Base-by-base conservation (phyloP, 2,113 vertebrate genomes). In the Vulpes ferrilata region DNA sequence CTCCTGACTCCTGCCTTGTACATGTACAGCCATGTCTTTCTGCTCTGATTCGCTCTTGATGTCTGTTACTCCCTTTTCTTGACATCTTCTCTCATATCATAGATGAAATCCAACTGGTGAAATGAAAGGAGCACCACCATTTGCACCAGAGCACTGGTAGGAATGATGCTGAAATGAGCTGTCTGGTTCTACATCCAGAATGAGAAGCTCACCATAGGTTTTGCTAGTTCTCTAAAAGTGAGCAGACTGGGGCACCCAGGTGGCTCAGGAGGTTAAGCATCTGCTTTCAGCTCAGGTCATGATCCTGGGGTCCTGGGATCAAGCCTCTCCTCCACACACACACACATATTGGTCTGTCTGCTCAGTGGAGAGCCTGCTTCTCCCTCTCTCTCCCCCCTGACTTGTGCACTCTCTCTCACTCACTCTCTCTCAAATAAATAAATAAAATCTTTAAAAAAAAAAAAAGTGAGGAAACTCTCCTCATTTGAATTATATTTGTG, bases 11-110 rank as follows among this genome's bases (percentile, higher is more conserved):
- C 89, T 23, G 3, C 67, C 93, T 53, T 97, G 7, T 51, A 15
- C 23, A 27, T 27, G 13, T 13, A 30, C 7, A 0, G 43, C 74
- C 43, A 51, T 51, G 74, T 7, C 74, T 51, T 78, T 43, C 74
- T 78, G 86, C 91, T 95, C 82, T 90, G 88, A 57, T 59, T 79
- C 74, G 74, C 82, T 93, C 73, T 51, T 78, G 43, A 27, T 17
- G 11, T 93, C 95, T 59, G 1, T 17, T 78, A 87, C 3, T 97
- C 51, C 57, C 69, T 82, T 73, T 60, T 64, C 17, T 32, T 69
- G n/a, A n/a, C 19, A 30, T 1, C 65, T 32, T 10, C 80, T 97
- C 85, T 95, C 43, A 38, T 35, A 20, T 60, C 88, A 76, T 12
- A 89, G 83, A 30, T 71, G 74, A 95, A 53, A 82, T 84, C 35